These are phyloP conservation scores for cat (Felis catus) DNA, from an alignment of 2,113 vertebrate genomes.

Conservation along the genomic window F.catus_Fca126_mat1.0 CM031415.1:111006001-111006500, in stretches of 20 bases:
- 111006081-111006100: neutral
- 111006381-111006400: neutral
- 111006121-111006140: neutral
- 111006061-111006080: neutral
- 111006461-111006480: neutral
- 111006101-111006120: neutral
- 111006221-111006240: neutral
- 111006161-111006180: neutral
- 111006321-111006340: neutral
- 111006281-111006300: neutral
- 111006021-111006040: constrained; percentile 7
- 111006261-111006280: neutral
- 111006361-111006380: constrained; percentile 28
- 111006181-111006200: neutral
- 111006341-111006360: neutral
- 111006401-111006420: constrained; percentile 30
- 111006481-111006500: constrained; percentile 6
- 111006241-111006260: neutral
- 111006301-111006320: neutral
- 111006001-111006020: neutral
- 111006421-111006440: neutral
- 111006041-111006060: neutral
- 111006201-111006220: neutral
- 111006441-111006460: neutral
- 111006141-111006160: neutral